Percentiles rank a stretch among this genome's conserved stretches.
These are phyloP conservation scores for Sus scrofa DNA, from an alignment of 2,113 vertebrate species.

Conservation along the genomic window T2T-Sscrofa CM000822.6:66239501-66240000, in stretches of 20 bases:
- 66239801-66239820: neutral
- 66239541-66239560: too few relatives aligned
- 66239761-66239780: neutral
- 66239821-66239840: neutral
- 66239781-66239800: neutral
- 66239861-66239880: neutral
- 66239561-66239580: too few relatives aligned
- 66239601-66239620: too few relatives aligned
- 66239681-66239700: too few relatives aligned
- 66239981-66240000: neutral
- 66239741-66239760: neutral
- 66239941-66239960: neutral
- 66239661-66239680: too few relatives aligned
- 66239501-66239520: too few relatives aligned
- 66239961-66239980: conserved; percentile 11
- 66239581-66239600: too few relatives aligned
- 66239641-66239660: too few relatives aligned
- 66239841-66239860: conserved; percentile 7
- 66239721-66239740: neutral
- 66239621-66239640: too few relatives aligned
- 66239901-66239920: neutral
- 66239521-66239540: too few relatives aligned
- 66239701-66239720: neutral
- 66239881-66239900: neutral
- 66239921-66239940: neutral